Conservation (phyloP, 2,797 vertebrate species). For the Gadopsis bispinosus region DNA sequence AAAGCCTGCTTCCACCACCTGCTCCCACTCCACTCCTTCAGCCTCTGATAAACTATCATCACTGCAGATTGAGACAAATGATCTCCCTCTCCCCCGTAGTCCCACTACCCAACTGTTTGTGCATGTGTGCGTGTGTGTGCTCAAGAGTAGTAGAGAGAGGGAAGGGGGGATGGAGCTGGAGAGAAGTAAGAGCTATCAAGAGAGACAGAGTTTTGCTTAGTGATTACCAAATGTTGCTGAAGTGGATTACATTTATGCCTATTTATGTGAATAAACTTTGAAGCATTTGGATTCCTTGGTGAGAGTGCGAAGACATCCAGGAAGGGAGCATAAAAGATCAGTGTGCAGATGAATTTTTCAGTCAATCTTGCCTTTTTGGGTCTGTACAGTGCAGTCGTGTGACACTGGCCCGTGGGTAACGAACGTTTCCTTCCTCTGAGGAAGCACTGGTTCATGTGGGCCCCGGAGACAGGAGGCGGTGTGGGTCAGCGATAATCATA, state of each 20-base stretch:
- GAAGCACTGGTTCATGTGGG: slow-evolving; percentile 82
- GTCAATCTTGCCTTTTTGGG: slow-evolving; percentile 61
- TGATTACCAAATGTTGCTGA: slow-evolving; percentile 47
- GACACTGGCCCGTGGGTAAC: slow-evolving; percentile 76
- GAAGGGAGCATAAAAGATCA: slow-evolving; percentile 3
- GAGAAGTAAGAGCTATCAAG: slow-evolving; percentile 22
- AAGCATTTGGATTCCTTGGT: slow-evolving; percentile 28
- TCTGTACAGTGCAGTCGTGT: slow-evolving; percentile 70
- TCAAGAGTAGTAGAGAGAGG: slow-evolving; percentile 16
- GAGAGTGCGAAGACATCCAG: slow-evolving; percentile 12
- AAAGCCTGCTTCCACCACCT: slow-evolving; percentile 73
- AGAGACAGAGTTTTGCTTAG: slow-evolving; percentile 38
- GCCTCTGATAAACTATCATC: slow-evolving; percentile 80
- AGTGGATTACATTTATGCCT: slow-evolving; percentile 42
- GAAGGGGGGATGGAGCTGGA: not conserved
- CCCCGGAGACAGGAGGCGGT: slow-evolving; percentile 83
- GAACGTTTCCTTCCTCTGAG: slow-evolving; percentile 85
- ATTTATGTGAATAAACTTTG: slow-evolving; percentile 14
- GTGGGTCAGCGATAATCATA: slow-evolving; percentile 82
- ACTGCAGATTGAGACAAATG: slow-evolving; percentile 81
- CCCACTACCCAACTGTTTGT: slow-evolving; percentile 65
- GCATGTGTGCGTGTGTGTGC: slow-evolving; percentile 43
- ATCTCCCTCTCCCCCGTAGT: slow-evolving; percentile 62
- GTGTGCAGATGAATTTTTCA: slow-evolving; percentile 33
- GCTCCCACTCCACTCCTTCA: slow-evolving; percentile 74